Evolutionary conservation across 2,797 vertebrate species (phyloP).

Genomic region (Eutrigla gurnardus): DNA sequence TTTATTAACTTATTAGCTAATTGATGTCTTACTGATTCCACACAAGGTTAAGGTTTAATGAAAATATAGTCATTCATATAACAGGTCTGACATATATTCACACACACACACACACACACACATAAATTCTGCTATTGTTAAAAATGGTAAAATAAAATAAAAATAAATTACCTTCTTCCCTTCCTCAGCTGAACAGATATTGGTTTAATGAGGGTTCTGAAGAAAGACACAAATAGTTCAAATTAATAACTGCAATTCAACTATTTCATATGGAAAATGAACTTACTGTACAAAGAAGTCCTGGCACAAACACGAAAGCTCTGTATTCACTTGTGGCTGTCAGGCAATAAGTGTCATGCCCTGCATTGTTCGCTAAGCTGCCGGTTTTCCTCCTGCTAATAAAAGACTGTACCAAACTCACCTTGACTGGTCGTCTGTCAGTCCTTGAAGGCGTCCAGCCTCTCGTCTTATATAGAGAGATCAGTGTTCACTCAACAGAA

Average conservation of each 20-base stretch:
- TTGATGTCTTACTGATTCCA: conserved; percentile 7
- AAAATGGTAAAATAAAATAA: not conserved
- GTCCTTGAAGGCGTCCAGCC: conserved; percentile 64
- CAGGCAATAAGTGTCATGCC: conserved; percentile 62
- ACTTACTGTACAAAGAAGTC: conserved; percentile 29
- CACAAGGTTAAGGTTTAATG: not conserved
- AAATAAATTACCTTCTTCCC: conserved; percentile 62
- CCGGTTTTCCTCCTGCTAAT: conserved; percentile 71
- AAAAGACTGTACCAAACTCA: conserved; percentile 78
- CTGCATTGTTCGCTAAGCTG: conserved; percentile 76
- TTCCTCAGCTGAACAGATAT: conserved; percentile 45
- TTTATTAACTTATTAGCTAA: not conserved
- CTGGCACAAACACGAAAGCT: conserved; percentile 31
- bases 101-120: too few relatives aligned
- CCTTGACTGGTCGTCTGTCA: conserved; percentile 80
- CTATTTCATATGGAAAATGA: conserved; percentile 11
- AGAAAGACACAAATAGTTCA: conserved; percentile 30
- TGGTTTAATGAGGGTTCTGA: conserved; percentile 51
- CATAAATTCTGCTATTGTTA: too few relatives aligned
- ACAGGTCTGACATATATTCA: not conserved
- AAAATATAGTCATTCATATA: not conserved
- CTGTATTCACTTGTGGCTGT: conserved; percentile 30
- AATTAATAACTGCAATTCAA: conserved; percentile 27
- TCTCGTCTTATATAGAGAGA: conserved; percentile 82
- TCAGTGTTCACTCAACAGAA: conserved; percentile 52